Base-by-base conservation (phyloP, 2,113 vertebrate genomes). In the Anthoscopus minutus region DNA sequence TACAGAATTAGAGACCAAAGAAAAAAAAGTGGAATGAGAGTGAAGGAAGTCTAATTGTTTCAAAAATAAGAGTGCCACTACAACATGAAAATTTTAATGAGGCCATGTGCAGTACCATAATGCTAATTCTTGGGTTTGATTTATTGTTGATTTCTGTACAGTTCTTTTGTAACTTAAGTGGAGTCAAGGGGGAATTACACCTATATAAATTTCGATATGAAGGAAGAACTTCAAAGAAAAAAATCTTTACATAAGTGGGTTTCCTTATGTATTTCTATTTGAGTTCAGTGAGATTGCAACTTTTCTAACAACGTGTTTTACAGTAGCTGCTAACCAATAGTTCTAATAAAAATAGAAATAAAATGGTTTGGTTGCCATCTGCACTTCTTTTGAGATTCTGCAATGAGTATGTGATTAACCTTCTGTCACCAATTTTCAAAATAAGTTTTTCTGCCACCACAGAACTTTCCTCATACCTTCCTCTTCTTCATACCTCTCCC, bases 291-390 rank as follows among this genome's bases (percentile, higher is more conserved):
- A 81, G 61, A 67, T 40, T 94, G 67, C 47, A 51, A 4, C 67
- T 93, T 79, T 20, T 61, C 40, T 61, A 86, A 56, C 35, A 51
- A 81, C 10, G 1, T 45, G 22, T 73, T 35, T 74, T 95, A 88
- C 64, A 74, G 85, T 93, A 95, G 92, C 88, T 80, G 51, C 66
- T 92, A 83, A 81, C 67, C 56, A 64, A 78, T 78, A 88, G 31
- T 71, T 83, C 38, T 88, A 90, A 83, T 90, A 89, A 92, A 95
- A 92, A 74, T 88, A 81, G 74, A 96, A 58, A n/a, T n/a, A n/a
- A n/a, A n/a, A 71, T 88, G 85, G 33, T 58, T 96, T 78, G 4
- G 22, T 95, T 94, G 56, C 64, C 58, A n/a, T 93, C 67, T 80
- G 85, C 21, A 80, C 42, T 89, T 60, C 47, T 89, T 87, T 54